phyloP scores from a whole-genome alignment of 2,888 invertebrate genomes.

The Drosophila rubida region DNA sequence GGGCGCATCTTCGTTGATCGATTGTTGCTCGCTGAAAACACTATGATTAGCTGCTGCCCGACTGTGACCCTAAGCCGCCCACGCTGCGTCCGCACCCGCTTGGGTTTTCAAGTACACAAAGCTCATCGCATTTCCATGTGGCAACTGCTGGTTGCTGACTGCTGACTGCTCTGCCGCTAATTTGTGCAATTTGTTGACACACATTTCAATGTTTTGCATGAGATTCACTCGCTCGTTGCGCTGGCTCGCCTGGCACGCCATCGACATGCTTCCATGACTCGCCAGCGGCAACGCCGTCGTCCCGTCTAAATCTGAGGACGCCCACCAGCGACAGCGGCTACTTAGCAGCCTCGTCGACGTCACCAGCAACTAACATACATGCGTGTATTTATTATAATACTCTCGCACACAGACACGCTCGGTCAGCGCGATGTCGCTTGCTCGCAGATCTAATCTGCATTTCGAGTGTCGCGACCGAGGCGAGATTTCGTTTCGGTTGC shows the following conservation, averaged over 20 bases:
- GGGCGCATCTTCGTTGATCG: conserved; percentile 4
- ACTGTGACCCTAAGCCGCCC: conserved; percentile 21
- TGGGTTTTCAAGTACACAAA: conserved; percentile 21
- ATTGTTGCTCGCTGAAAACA: conserved; percentile 22
- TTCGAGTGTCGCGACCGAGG: background rate
- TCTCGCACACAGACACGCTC: background rate
- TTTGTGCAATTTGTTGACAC: conserved; percentile 75
- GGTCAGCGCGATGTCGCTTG: background rate
- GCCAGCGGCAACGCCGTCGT: conserved; percentile 18
- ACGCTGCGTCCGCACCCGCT: conserved; percentile 8
- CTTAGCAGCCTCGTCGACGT: conserved; percentile 17
- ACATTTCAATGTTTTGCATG: conserved; percentile 58
- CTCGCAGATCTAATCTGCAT: conserved; percentile 20
- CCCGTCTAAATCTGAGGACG: conserved; percentile 36
- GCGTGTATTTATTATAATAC: too few species aligned
- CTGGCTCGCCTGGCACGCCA: conserved; percentile 50
- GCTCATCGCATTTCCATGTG: conserved; percentile 26
- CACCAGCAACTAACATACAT: too few species aligned
- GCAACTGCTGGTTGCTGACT: conserved; percentile 9
- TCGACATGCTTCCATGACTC: conserved; percentile 42
- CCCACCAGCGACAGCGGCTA: conserved; percentile 39
- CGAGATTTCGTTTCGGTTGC: background rate
- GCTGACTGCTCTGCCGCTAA: conserved; percentile 36
- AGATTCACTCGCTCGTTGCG: background rate
- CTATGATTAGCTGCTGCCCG: conserved; percentile 18